Base-by-base conservation (phyloP, 2,888 invertebrate genomes). In the Thereva nobilitata region DNA sequence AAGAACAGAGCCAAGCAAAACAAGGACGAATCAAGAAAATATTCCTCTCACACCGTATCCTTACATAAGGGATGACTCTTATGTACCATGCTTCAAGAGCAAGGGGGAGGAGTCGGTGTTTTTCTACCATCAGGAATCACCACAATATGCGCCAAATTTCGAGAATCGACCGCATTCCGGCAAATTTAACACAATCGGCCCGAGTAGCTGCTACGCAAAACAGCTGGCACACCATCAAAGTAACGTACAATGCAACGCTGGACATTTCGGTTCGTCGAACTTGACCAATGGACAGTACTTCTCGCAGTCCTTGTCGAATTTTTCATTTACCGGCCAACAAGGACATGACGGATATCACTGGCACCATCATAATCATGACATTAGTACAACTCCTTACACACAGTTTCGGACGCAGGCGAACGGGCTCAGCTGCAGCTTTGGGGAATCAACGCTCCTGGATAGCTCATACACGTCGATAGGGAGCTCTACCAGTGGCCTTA, bases 111-210 rank as follows among this genome's bases (percentile, higher is more conserved):
- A 72, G 23, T 71, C 73, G 10, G 67, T 72, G 37, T 72, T 70
- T 41, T 70, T 72, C 54, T 73, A 71, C 68, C 73, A 71, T 64
- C 71, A 73, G 52, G 72, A 73, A 54, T 70, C 71, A 49, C 70
- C 71, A 9, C 65, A 71, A 41, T 72, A 70, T 59, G 67, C 69
- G 34, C 70, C 71, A 42, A 73, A 71, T 67, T 71, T 70, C 67
- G 70, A 73, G 65, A 70, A 70, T 69, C 68, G 67, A 53, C 66
- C 67, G 42, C 42, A 68, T 44, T 44, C 61, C n/a, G 77, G 78
- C 72, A 80, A 80, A 73, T 80, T 78, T 71, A 81, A 81, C 67
- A 80, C 80, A 57, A 79, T 80, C 67, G 81, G 80, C 54, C 78
- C 80, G 55, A 80, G 78, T 71, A 79, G 78, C 72, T 80, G 79